Percentiles rank a stretch among this genome's conserved stretches.
Evolutionary conservation across 2,888 invertebrate species (phyloP).

Genomic region (Plemyria rubiginata): DNA sequence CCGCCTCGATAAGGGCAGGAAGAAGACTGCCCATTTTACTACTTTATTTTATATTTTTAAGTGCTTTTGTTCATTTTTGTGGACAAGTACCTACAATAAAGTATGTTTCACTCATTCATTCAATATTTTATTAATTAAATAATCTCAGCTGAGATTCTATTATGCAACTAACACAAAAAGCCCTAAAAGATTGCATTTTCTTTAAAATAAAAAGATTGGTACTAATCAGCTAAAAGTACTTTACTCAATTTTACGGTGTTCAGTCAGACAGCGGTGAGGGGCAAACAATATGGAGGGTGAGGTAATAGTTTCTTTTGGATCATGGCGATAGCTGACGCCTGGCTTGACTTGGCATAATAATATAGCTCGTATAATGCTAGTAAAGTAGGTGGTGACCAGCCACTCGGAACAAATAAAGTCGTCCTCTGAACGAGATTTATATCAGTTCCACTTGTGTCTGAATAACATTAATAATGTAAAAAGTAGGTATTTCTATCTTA

Average conservation of each 20-base stretch:
- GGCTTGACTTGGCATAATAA: slow-evolving; percentile 22
- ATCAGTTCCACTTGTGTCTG: slow-evolving; percentile 23
- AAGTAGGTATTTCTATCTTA: background rate
- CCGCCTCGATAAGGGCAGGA: no score
- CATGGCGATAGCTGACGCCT: slow-evolving; percentile 19
- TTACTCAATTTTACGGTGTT: slow-evolving; percentile 21
- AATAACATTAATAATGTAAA: slow-evolving; percentile 23
- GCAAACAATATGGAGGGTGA: slow-evolving; percentile 17
- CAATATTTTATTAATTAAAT: slow-evolving; percentile 50
- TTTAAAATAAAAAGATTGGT: slow-evolving; percentile 9
- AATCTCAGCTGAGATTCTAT: background rate
- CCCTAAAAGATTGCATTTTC: background rate
- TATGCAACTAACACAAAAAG: no score
- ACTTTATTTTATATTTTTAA: no score
- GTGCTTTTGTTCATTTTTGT: no score
- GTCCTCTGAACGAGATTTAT: slow-evolving; percentile 44
- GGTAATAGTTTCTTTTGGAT: slow-evolving; percentile 22
- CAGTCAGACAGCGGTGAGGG: slow-evolving; percentile 12
- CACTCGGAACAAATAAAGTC: slow-evolving; percentile 54
- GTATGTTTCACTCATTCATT: no score
- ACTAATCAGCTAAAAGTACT: slow-evolving; percentile 7
- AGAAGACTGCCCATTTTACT: no score
- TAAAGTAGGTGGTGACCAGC: slow-evolving; percentile 44
- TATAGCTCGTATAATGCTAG: slow-evolving; percentile 16
- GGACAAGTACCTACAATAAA: no score